These are phyloP conservation scores for Pseudolaguvia tuberculata DNA, from an alignment of 2,113 vertebrate genomes.

Conservation along the genomic window DNA sequence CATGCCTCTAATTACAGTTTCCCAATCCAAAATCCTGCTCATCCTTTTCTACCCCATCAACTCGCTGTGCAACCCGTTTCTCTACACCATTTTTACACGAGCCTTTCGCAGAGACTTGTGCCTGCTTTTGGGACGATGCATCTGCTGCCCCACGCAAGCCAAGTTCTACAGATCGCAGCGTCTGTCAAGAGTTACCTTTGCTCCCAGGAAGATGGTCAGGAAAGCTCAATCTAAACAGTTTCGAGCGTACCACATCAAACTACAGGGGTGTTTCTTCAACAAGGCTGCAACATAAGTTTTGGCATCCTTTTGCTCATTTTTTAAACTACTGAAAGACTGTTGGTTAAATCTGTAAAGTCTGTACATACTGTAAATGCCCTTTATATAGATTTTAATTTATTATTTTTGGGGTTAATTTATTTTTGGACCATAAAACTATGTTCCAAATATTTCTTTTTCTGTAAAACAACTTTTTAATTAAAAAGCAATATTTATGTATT, in stretches of 20 bases:
- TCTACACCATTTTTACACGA: conserved; percentile 89
- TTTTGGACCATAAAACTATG: background rate
- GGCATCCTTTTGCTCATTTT: background rate
- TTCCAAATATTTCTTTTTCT: background rate
- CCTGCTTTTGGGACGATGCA: conserved; percentile 75
- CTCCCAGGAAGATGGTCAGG: conserved; percentile 36
- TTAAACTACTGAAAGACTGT: background rate
- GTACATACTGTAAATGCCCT: conserved; percentile 8
- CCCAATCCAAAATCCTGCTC: conserved; percentile 87
- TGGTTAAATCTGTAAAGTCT: background rate
- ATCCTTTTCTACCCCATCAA: conserved; percentile 93
- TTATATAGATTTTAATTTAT: conserved; percentile 8
- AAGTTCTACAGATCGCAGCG: conserved; percentile 73
- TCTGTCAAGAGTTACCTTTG: conserved; percentile 61
- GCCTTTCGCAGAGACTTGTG: conserved; percentile 81
- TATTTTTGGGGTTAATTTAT: background rate
- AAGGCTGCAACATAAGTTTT: conserved; percentile 59
- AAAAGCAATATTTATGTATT: background rate
- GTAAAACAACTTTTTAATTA: background rate
- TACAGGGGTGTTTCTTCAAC: conserved; percentile 61
- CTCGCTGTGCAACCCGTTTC: conserved; percentile 89
- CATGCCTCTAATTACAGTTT: conserved; percentile 87
- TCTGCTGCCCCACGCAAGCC: conserved; percentile 67
- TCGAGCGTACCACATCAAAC: conserved; percentile 62
- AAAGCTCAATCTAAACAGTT: conserved; percentile 51